phyloP scores from a whole-genome alignment of 2,888 invertebrate species.

The Heliconius cydno region DNA sequence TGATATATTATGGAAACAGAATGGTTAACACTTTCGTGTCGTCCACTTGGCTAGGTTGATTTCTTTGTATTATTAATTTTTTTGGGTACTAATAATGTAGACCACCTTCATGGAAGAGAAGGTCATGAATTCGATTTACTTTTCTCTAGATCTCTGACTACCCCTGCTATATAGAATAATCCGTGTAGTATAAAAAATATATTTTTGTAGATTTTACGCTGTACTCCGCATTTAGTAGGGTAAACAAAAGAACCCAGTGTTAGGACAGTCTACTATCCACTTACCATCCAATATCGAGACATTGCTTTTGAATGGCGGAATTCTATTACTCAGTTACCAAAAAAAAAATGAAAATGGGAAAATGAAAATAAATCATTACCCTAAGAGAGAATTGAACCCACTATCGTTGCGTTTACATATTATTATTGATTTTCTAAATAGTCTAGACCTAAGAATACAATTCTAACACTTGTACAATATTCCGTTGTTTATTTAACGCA shows the following conservation, averaged over 20 bases:
- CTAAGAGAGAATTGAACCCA: neutral
- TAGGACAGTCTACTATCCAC: neutral
- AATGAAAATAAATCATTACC: neutral
- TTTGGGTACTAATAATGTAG: neutral
- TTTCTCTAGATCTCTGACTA: neutral
- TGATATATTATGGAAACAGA: slow-evolving; percentile 20
- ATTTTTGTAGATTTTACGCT: no score
- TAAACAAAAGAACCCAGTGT: neutral
- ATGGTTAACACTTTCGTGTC: neutral
- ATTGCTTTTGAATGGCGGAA: neutral
- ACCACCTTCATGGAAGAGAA: neutral
- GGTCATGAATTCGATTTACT: neutral
- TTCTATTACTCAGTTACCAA: no score
- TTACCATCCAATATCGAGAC: neutral
- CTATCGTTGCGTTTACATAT: neutral
- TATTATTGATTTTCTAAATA: neutral
- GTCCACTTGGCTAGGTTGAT: slow-evolving; percentile 12
- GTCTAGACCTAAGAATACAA: neutral
- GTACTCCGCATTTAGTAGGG: neutral
- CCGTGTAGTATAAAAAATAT: no score
- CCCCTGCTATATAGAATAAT: no score
- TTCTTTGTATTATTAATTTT: neutral
- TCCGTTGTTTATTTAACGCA: neutral
- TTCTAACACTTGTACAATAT: neutral
- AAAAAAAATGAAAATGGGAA: no score